These are phyloP conservation scores for Agapornis roseicollis DNA, from an alignment of 2,113 vertebrate species.

Conservation along the genomic window DNA sequence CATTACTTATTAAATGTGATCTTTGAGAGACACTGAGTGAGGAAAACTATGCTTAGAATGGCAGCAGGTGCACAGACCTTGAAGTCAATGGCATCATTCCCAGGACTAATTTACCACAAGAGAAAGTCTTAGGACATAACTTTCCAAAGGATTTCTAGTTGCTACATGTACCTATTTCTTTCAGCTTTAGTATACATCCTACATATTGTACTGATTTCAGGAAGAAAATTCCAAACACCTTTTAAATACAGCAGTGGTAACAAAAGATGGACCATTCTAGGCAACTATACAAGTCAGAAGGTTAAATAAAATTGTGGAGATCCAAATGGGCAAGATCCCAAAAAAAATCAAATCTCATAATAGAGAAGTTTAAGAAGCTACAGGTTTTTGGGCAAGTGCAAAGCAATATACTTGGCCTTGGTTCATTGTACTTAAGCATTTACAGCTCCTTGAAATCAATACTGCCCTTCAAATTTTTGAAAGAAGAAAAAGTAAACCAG, in stretches of 20 bases:
- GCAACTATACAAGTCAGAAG: background rate
- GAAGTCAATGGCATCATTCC: background rate
- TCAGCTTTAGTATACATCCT: background rate
- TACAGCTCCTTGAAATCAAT: background rate
- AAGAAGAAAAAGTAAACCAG: background rate
- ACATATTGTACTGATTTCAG: background rate
- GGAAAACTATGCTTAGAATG: background rate
- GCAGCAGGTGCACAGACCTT: background rate
- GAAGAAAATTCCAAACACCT: background rate
- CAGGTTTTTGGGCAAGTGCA: background rate
- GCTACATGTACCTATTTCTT: background rate
- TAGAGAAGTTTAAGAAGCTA: background rate
- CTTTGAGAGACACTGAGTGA: fast-evolving
- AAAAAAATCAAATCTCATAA: background rate
- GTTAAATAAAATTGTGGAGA: background rate
- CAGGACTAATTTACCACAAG: background rate
- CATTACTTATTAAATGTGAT: background rate
- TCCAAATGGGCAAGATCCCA: background rate
- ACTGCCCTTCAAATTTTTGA: background rate
- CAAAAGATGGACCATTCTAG: background rate
- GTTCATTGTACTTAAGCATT: background rate
- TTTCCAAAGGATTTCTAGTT: background rate
- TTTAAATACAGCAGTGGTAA: background rate
- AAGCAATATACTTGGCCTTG: background rate
- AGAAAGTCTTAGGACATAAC: background rate